Percentiles rank a stretch among this genome's conserved stretches.
phyloP scores from a whole-genome alignment of 2,888 invertebrate genomes.

The Cabera pusaria region DNA sequence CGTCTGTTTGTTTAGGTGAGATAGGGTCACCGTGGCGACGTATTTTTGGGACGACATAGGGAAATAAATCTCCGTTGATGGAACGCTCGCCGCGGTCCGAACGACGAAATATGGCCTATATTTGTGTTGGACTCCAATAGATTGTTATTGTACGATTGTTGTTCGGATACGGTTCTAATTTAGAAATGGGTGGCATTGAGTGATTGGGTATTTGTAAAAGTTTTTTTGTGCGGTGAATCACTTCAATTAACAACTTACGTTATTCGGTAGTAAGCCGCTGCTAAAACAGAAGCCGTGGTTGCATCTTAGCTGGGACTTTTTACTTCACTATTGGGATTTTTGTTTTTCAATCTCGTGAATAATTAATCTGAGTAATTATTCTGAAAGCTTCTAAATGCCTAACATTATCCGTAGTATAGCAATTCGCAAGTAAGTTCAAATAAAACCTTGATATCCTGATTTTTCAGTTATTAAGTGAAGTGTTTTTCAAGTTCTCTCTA shows the following conservation, averaged over 20 bases:
- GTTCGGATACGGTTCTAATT: conserved; percentile 35
- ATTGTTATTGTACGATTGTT: conserved; percentile 38
- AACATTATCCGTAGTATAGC: too few species aligned
- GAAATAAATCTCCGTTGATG: conserved; percentile 36
- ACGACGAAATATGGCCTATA: conserved; percentile 36
- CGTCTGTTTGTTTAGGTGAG: conserved; percentile 43
- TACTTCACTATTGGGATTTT: too few species aligned
- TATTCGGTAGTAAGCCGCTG: too few species aligned
- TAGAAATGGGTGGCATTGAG: conserved; percentile 35
- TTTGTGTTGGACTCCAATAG: conserved; percentile 36
- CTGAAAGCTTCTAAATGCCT: too few species aligned
- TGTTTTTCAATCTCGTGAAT: too few species aligned
- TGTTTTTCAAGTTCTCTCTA: too few species aligned
- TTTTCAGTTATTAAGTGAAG: too few species aligned
- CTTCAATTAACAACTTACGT: conserved; percentile 11
- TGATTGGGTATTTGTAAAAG: conserved; percentile 31
- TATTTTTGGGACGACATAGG: conserved; percentile 35
- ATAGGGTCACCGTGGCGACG: conserved; percentile 34
- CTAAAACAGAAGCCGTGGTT: too few species aligned
- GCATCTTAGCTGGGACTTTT: too few species aligned
- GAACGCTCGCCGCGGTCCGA: conserved; percentile 30
- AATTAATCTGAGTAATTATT: too few species aligned
- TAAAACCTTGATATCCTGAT: too few species aligned
- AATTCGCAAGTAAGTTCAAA: too few species aligned
- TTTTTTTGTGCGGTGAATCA: conserved; percentile 23